Evolutionary conservation across 2,113 vertebrate genomes (phyloP).

Genomic region (Poicephalus gulielmi): DNA sequence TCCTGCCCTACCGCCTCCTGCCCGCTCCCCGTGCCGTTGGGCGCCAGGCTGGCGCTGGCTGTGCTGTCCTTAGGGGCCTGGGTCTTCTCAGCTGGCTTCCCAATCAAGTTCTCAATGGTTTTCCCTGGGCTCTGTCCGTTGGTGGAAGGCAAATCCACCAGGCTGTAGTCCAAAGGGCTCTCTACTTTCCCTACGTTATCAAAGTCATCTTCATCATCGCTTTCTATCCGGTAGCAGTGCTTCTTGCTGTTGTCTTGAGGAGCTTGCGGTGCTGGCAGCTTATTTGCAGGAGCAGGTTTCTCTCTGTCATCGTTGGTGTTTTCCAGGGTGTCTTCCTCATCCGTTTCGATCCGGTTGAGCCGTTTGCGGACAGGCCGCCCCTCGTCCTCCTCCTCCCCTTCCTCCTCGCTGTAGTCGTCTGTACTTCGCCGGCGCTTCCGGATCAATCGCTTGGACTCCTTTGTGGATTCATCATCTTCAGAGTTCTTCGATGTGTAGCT

Average conservation of each 20-base stretch:
- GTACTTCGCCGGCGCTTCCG: constrained; percentile 71
- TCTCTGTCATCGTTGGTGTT: not conserved
- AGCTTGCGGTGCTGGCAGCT: constrained; percentile 46
- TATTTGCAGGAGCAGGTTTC: constrained; percentile 19
- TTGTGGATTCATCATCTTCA: constrained; percentile 77
- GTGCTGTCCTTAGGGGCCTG: constrained; percentile 83
- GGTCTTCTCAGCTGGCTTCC: constrained; percentile 78
- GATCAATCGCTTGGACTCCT: constrained; percentile 62
- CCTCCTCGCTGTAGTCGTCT: constrained; percentile 65
- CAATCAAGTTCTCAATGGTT: constrained; percentile 83
- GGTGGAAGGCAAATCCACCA: constrained; percentile 84
- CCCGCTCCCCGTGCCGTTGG: constrained; percentile 83
- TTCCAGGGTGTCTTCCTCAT: constrained; percentile 80
- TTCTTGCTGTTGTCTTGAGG: constrained; percentile 74
- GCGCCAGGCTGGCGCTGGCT: constrained; percentile 73
- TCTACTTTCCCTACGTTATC: constrained; percentile 83
- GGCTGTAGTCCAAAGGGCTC: constrained; percentile 83
- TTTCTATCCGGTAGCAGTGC: constrained; percentile 78
- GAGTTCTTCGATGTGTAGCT: constrained; percentile 83
- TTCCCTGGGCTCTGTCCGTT: constrained; percentile 91
- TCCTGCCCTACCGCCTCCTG: constrained; percentile 83
- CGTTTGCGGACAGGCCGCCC: constrained; percentile 86
- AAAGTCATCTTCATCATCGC: constrained; percentile 85
- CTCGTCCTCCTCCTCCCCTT: constrained; percentile 73
- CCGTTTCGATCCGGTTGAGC: constrained; percentile 90